Conservation (phyloP, 35 echinoderm and acorn worm species). For the Antedon bifida region DNA sequence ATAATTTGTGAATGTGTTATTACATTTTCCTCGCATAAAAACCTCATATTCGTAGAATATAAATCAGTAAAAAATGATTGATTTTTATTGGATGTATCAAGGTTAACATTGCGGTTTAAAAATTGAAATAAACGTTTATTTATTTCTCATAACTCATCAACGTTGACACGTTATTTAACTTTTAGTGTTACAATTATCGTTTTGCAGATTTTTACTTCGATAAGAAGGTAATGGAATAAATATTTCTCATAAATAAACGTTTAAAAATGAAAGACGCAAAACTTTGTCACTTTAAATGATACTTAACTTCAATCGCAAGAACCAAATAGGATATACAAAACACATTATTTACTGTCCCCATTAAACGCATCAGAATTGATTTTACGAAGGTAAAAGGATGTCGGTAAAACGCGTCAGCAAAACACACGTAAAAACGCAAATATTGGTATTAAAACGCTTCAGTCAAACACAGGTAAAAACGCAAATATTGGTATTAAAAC, state of each 20-base stretch:
- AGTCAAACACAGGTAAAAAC: too few species aligned
- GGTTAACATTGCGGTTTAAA: neutral
- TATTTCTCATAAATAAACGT: neutral
- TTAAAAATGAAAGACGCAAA: neutral
- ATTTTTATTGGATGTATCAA: neutral
- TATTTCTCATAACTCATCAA: neutral
- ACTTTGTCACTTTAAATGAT: neutral
- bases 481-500: too few species aligned
- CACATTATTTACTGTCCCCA: neutral
- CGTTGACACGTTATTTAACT: neutral
- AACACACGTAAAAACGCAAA: neutral
- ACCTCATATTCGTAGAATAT: neutral
- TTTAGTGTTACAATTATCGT: neutral
- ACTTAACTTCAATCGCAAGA: neutral
- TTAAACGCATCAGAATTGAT: neutral
- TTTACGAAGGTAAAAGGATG: neutral
- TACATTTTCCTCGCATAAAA: neutral
- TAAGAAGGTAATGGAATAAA: neutral
- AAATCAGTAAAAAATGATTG: neutral
- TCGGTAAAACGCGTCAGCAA: neutral
- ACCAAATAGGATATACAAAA: neutral
- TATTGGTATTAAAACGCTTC: too few species aligned
- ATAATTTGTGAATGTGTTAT: neutral
- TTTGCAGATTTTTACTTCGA: neutral
- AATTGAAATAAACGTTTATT: neutral